Evolutionary conservation across 1,140 invertebrate genomes (phyloP), one percentile per base, ranked within the genome.

Genomic region (honey bee (Apis mellifera)): DNA sequence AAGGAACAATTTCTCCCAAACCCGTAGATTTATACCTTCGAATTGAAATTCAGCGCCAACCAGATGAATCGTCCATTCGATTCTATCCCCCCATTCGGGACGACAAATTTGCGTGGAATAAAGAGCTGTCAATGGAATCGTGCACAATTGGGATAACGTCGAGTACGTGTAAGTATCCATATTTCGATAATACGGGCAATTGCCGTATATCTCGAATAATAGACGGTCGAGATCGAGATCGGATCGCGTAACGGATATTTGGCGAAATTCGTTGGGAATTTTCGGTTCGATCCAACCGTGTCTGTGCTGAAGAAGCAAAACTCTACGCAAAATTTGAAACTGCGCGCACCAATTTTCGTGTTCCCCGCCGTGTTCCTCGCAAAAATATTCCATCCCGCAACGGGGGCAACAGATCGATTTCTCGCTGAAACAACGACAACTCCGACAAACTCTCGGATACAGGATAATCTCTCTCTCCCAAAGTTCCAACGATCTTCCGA

Each of bases 11-110:
- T 95, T 94, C 88, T 97, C 96, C 96, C 96, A 97, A 70, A 96
- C 96, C 52, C 95, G 93, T 2, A 97, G 85, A 65, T 95, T 94
- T 74, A 96, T 95, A 4, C 96, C 96, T 90, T 97, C 96, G 83
- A 96, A 97, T 60, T 96, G 96, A 26, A 96, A 94, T 88, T 97
- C 96, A 0, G 96, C 96, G 0, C 96, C 96, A 32, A 96, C 93
- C 17, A 96, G 86, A 82, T 96, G 95, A 55, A 96, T 91, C 0
- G 91, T 94, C 11, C 95, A 52, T 84, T 84, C 54, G 78, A 92
- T 26, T 83, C 76, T 86, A 83, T 54, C 84, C 89, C 76, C 70
- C 91, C 86, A 88, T 90, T 90, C 65, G 89, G 75, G 23, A 90
- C 70, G 90, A 80, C 90, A 84, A 92, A 91, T 90, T 83, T 96